Percentiles rank a stretch among this genome's conserved stretches.
These are phyloP conservation scores for Pomphorhynchus laevis DNA, from an alignment of 1,140 invertebrate genomes.

Conservation along the genomic window DNA sequence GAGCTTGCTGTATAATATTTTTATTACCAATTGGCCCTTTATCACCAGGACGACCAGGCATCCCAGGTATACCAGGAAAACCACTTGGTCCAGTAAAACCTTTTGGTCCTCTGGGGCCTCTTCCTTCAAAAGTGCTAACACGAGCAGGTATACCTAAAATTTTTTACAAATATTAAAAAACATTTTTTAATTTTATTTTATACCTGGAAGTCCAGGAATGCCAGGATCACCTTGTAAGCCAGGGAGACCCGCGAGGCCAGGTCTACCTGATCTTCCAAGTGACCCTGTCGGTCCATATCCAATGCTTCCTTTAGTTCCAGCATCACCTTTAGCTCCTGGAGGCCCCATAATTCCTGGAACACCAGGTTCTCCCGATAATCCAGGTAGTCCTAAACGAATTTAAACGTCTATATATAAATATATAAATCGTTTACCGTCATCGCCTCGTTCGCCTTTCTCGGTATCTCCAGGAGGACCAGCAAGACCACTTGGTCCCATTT, in stretches of 20 bases:
- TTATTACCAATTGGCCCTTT: background rate
- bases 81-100: conserved; percentile 21
- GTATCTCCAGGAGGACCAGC: background rate
- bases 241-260: conserved; percentile 11
- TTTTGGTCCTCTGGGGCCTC: background rate
- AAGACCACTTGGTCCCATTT: background rate
- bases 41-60: conserved; percentile 4
- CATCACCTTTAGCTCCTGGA: conserved; percentile 7
- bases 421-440: no score
- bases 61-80: conserved; percentile 23
- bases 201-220: background rate
- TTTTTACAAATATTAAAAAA: no score
- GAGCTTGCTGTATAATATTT: no score
- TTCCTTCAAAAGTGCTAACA: background rate
- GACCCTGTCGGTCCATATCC: conserved; percentile 2
- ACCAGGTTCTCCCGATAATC: conserved; percentile 4
- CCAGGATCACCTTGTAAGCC: conserved; percentile 10
- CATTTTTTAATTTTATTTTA: background rate
- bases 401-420: no score
- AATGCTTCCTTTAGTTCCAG: background rate
- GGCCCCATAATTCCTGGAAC: background rate
- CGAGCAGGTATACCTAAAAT: background rate
- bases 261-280: conserved; percentile 4
- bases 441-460: conserved; percentile 3
- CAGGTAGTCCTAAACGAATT: background rate